Evolutionary conservation across 2,113 vertebrate genomes (phyloP).

Genomic region (Callipepla squamata): DNA sequence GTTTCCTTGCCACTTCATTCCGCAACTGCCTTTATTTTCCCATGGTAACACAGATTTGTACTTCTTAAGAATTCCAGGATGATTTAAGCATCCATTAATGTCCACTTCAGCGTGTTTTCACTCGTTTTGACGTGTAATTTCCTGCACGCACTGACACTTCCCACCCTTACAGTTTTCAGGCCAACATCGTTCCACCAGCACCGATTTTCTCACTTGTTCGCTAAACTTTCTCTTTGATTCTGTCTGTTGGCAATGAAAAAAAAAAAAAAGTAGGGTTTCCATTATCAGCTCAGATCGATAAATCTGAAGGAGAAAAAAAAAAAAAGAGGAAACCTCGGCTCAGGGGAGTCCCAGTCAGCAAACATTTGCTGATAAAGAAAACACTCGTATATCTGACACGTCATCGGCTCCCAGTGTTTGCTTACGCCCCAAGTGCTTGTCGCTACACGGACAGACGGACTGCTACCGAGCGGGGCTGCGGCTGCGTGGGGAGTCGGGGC

Average conservation of each 20-base stretch:
- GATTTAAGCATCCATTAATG: constrained; percentile 38
- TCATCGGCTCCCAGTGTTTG: constrained; percentile 83
- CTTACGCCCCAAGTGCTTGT: constrained; percentile 68
- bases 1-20: neutral
- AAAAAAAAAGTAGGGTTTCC: neutral
- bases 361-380: constrained; percentile 79
- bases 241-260: neutral
- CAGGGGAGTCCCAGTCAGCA: constrained; percentile 77
- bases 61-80: constrained; percentile 21
- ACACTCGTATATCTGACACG: constrained; percentile 80
- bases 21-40: neutral
- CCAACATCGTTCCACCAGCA: neutral
- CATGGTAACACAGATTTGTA: neutral
- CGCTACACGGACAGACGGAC: constrained; percentile 46
- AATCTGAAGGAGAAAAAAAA: constrained; percentile 51
- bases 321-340: constrained; percentile 58
- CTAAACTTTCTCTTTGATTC: neutral
- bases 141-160: constrained; percentile 12
- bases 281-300: constrained; percentile 62
- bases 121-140: constrained; percentile 34
- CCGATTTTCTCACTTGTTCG: neutral
- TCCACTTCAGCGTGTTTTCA: neutral
- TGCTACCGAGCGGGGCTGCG: constrained; percentile 65
- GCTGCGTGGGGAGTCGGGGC: neutral
- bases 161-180: neutral